Percentiles rank a stretch among this genome's conserved stretches.
These are phyloP conservation scores for Elegia similella DNA, from an alignment of 2,888 invertebrate species.

Conservation along the genomic window DNA sequence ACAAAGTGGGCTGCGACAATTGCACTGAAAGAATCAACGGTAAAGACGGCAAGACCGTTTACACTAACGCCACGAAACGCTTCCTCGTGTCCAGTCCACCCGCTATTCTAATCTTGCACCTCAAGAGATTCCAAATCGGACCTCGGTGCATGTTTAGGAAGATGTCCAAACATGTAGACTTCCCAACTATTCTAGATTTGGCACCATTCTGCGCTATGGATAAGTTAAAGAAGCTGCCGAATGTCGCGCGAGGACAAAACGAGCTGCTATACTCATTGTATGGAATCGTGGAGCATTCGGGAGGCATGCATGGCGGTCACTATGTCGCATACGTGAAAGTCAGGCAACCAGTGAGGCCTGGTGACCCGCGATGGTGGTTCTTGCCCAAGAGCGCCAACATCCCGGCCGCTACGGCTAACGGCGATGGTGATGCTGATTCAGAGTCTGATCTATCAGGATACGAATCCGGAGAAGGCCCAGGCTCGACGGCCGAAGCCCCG, in stretches of 20 bases:
- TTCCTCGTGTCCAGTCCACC: conserved; percentile 95
- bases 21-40: conserved; percentile 90
- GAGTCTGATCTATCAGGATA: conserved; percentile 80
- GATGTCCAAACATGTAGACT: conserved; percentile 92
- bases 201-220: conserved; percentile 93
- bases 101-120: conserved; percentile 95
- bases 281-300: conserved; percentile 97
- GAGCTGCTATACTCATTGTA: conserved; percentile 93
- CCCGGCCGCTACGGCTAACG: conserved; percentile 65
- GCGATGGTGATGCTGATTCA: conserved; percentile 71
- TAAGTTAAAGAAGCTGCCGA: conserved; percentile 83
- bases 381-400: conserved; percentile 83
- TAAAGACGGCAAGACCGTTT: conserved; percentile 86
- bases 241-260: conserved; percentile 83
- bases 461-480: conserved; percentile 75
- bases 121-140: conserved; percentile 96
- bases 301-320: conserved; percentile 90
- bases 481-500: conserved; percentile 56
- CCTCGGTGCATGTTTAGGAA: conserved; percentile 89
- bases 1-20: conserved; percentile 95
- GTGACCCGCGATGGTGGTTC: conserved; percentile 88
- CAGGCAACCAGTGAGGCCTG: conserved; percentile 80
- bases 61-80: conserved; percentile 91
- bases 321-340: conserved; percentile 98
- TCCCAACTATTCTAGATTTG: conserved; percentile 92